Conservation (phyloP, 2,113 vertebrate species). For the Aplodontia rufa region DNA sequence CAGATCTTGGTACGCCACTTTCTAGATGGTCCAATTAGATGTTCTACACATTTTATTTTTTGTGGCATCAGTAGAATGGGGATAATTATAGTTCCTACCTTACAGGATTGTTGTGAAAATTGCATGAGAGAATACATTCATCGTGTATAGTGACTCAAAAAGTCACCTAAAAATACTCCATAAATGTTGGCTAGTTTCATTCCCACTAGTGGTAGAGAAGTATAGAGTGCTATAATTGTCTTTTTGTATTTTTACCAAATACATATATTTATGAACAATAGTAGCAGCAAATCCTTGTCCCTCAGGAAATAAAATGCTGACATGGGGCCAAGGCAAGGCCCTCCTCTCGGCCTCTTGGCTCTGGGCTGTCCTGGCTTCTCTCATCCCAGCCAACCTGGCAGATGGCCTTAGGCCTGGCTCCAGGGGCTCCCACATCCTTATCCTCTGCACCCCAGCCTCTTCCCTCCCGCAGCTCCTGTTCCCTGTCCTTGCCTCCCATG, state of each 20-base stretch:
- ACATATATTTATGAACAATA: not conserved
- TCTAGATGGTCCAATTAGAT: not conserved
- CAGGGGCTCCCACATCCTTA: not conserved
- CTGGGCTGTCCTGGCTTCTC: not conserved
- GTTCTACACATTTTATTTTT: not conserved
- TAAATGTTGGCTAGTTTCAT: not conserved
- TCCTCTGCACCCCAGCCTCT: not conserved
- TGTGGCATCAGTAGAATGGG: not conserved
- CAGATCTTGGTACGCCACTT: not conserved
- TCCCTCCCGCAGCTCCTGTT: not conserved
- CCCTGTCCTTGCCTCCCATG: not conserved
- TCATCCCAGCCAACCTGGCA: not conserved
- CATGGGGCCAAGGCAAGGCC: not conserved
- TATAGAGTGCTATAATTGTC: not conserved
- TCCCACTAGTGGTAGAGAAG: not conserved
- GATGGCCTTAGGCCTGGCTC: not conserved
- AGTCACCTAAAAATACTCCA: not conserved
- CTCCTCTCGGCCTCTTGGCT: fast-evolving
- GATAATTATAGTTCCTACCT: not conserved
- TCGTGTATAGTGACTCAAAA: not conserved
- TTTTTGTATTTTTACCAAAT: conserved; percentile 14
- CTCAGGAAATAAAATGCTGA: conserved; percentile 6
- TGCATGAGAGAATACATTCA: not conserved
- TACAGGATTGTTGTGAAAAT: not conserved
- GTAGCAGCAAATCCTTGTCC: not conserved